Evolutionary conservation across 2,888 invertebrate genomes (phyloP).

Genomic region (Caenorhabditis panamensis): DNA sequence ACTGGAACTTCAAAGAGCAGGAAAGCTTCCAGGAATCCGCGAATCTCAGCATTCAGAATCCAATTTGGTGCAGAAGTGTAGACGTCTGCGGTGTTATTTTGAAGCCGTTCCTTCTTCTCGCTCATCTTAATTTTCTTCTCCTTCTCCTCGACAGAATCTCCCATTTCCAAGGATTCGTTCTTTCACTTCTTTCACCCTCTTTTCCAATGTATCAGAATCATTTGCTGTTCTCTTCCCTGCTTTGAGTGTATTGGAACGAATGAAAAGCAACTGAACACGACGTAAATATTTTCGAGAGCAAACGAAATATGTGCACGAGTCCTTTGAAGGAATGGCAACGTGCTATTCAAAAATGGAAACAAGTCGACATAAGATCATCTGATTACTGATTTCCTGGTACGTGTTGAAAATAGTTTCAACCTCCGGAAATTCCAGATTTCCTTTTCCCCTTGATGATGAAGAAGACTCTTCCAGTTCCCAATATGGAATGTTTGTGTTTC

Average conservation of each 20-base stretch:
- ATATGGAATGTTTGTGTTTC: neutral
- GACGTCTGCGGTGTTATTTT: neutral
- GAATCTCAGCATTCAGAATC: neutral
- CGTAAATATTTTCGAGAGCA: neutral
- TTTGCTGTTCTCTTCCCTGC: neutral
- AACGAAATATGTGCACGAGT: too few species aligned
- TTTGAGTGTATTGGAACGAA: neutral
- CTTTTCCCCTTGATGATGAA: too few species aligned
- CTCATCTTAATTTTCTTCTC: neutral
- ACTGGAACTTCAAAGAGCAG: neutral
- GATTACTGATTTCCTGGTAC: neutral
- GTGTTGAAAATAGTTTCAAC: conserved; percentile 10
- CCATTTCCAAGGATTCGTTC: too few species aligned
- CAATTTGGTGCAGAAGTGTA: neutral
- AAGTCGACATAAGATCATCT: neutral
- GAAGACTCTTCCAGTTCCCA: neutral
- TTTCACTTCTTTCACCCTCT: neutral
- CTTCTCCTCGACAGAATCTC: neutral
- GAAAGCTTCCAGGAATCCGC: neutral
- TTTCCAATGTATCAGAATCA: neutral
- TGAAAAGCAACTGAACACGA: neutral
- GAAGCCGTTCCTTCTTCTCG: neutral
- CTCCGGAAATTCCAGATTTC: conserved; percentile 39
- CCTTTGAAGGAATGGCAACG: too few species aligned
- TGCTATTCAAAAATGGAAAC: too few species aligned